A percentile compares a stretch with the other conserved stretches of the same genome.
phyloP scores from a whole-genome alignment of 2,113 vertebrate genomes.

The Riparia riparia region DNA sequence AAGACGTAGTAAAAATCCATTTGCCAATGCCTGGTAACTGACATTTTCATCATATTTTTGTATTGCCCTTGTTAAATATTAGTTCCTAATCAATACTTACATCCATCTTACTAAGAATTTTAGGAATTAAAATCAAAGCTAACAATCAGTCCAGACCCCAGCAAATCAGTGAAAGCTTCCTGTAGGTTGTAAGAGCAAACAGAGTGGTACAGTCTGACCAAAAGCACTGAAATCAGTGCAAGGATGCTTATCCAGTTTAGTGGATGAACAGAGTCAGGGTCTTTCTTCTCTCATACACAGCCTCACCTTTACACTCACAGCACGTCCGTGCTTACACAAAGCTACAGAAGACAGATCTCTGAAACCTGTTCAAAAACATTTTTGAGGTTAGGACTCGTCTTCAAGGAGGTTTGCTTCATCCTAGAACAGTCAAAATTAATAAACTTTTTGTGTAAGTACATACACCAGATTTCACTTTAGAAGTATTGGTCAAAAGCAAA shows the following conservation, averaged over 20 bases:
- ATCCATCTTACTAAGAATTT: not conserved
- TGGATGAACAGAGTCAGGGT: not conserved
- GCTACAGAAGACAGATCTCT: slow-evolving; percentile 1
- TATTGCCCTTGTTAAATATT: not conserved
- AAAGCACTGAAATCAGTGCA: not conserved
- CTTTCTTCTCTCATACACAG: not conserved
- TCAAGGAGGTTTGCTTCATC: slow-evolving; percentile 32
- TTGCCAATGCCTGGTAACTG: not conserved
- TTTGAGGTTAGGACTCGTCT: slow-evolving; percentile 30
- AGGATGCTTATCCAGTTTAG: not conserved
- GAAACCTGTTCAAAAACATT: slow-evolving; percentile 22
- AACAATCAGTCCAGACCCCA: not conserved
- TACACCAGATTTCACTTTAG: slow-evolving; percentile 13
- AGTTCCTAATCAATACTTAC: not conserved
- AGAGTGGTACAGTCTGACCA: not conserved
- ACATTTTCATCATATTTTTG: not conserved
- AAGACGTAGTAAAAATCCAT: not conserved
- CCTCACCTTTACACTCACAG: not conserved
- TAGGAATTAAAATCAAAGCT: not conserved
- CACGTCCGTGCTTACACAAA: not conserved
- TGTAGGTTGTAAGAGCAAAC: not conserved
- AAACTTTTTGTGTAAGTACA: slow-evolving; percentile 16
- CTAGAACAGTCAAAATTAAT: slow-evolving; percentile 38
- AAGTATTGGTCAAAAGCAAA: slow-evolving; percentile 9
- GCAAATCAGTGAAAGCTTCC: not conserved